A percentile compares a stretch with the other conserved stretches of the same genome.
phyloP scores from a whole-genome alignment of 2,113 vertebrate species.

The Synodontis membranacea region DNA sequence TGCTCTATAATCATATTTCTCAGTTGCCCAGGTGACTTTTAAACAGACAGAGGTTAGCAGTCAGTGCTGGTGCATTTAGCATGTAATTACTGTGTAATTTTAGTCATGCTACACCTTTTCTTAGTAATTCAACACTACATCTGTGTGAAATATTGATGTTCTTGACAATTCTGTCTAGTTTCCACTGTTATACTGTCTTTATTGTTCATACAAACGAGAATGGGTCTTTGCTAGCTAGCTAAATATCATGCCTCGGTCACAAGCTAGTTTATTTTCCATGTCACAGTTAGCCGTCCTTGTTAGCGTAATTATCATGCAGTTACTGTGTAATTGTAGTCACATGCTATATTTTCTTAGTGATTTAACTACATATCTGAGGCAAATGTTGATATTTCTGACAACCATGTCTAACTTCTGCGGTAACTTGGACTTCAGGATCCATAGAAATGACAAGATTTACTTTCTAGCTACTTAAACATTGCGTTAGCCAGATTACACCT shows the following conservation, averaged over 20 bases:
- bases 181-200: not conserved
- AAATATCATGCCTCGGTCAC: not conserved
- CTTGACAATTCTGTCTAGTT: not conserved
- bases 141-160: not conserved
- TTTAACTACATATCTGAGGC: not conserved
- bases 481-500: not conserved
- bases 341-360: not conserved
- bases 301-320: not conserved
- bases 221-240: not conserved
- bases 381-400: slow-evolving; percentile 1
- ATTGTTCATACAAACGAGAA: not conserved
- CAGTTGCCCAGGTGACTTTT: not conserved
- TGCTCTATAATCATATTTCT: not conserved
- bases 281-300: not conserved
- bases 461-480: not conserved
- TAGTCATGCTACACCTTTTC: not conserved
- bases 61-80: not conserved
- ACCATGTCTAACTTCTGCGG: not conserved
- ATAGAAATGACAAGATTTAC: not conserved
- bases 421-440: not conserved
- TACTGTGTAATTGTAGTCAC: not conserved
- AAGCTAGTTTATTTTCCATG: not conserved
- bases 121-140: not conserved
- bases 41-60: not conserved
- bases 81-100: not conserved